Percentiles rank a stretch among this genome's conserved stretches.
Evolutionary conservation across 2,113 vertebrate species (phyloP).

Genomic region (Sturnus vulgaris): DNA sequence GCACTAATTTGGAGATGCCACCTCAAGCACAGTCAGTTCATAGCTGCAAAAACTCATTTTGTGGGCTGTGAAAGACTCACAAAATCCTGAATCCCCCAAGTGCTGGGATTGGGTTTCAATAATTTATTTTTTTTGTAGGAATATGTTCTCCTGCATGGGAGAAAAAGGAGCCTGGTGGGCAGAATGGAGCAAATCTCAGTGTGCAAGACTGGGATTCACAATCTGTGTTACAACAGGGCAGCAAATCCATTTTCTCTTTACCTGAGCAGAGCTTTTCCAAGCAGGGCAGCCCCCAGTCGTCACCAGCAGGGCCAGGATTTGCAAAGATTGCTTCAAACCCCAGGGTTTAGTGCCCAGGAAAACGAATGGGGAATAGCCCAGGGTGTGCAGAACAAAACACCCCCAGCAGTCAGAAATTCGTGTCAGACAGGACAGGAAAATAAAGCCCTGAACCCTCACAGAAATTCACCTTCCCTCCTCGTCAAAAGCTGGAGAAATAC

Average conservation of each 20-base stretch:
- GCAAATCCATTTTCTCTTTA: background rate
- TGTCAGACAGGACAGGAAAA: background rate
- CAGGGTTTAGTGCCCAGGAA: background rate
- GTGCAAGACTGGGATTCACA: background rate
- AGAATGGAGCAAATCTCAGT: background rate
- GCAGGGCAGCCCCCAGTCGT: background rate
- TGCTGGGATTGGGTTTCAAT: background rate
- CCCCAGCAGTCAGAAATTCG: background rate
- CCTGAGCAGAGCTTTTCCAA: accelerated
- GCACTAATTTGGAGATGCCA: background rate
- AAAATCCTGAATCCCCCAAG: background rate
- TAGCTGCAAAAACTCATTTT: accelerated
- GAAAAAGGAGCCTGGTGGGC: background rate
- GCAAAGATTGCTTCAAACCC: background rate
- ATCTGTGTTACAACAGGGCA: background rate
- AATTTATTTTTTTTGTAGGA: background rate
- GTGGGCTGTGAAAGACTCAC: accelerated
- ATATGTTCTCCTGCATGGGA: background rate
- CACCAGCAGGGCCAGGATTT: background rate
- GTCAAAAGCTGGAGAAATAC: background rate
- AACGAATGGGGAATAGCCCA: background rate
- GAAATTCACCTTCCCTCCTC: background rate
- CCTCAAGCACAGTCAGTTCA: background rate
- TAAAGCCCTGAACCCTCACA: background rate
- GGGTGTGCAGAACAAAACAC: background rate